Evolutionary conservation across 1,140 invertebrate genomes (phyloP), one percentile per base, ranked within the genome.

Genomic region (Heliconius melpomene): DNA sequence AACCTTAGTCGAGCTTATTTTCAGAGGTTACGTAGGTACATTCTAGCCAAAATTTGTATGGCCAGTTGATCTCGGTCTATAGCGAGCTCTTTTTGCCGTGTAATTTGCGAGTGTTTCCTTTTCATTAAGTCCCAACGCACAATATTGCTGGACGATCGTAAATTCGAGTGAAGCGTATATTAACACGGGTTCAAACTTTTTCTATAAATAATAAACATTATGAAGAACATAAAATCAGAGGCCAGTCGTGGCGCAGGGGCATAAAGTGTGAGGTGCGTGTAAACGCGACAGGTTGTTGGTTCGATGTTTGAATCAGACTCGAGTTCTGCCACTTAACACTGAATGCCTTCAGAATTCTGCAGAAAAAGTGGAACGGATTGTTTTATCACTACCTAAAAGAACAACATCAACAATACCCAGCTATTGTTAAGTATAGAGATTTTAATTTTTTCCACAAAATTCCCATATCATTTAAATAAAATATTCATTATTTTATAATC

Each of bases 91-190:
- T 72, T 72, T 84, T 87, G 74, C 26, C 36, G 71, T 60, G 70
- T 77, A 81, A 74, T 82, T 82, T 78, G 46, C 60, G 60, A 82
- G 85, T 88, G 85, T 91, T 92, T 88, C 87, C 87, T 89, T 92
- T 91, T 91, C 88, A 92, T 92, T 90, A 91, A 89, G 87, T 88
- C 86, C 84, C 66, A 84, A 90, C 88, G 88, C 87, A 88, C 88
- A 88, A 89, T 90, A 89, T 90, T 89, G 87, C 82, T 66, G 81
- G 83, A 77, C 79, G 50, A 74, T 81, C 82, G 74, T 83, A 83
- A 83, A 83, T 75, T 71, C 74, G 78, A 46, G 75, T 66, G 40
- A 77, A 52, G 73, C 70, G 57, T 73, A 74, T 78, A 77, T 75
- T 60, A 74, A 79, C 72, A 72, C n/a, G 23, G 32, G 29, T 26